phyloP scores from a whole-genome alignment of 2,888 invertebrate species.

The Caenorhabditis auriculariae region DNA sequence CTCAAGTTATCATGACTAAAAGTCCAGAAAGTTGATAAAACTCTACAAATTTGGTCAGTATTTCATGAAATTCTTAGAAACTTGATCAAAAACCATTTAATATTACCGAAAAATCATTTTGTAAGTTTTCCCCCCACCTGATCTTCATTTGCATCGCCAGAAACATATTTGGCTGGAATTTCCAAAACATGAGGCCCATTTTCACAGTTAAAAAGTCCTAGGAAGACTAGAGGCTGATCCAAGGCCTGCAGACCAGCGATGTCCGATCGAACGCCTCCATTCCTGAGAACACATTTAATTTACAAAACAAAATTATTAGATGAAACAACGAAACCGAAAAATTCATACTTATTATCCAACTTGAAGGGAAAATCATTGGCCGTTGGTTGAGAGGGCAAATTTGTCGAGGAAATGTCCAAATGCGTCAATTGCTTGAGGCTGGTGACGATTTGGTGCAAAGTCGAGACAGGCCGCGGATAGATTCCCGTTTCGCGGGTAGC shows the following conservation, averaged over 20 bases:
- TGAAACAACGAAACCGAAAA: no score
- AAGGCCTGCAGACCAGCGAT: constrained; percentile 84
- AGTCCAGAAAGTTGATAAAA: no score
- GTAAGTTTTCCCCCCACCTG: constrained; percentile 28
- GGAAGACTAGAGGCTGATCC: constrained; percentile 79
- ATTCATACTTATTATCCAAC: constrained; percentile 2
- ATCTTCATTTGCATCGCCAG: constrained; percentile 48
- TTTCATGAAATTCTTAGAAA: no score
- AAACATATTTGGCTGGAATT: constrained; percentile 75
- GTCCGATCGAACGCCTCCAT: constrained; percentile 68
- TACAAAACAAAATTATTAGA: no score
- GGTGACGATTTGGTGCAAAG: constrained; percentile 75
- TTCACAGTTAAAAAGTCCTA: constrained; percentile 88
- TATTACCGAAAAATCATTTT: background rate
- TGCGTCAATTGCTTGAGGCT: constrained; percentile 78
- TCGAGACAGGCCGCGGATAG: constrained; percentile 77
- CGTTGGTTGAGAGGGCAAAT: constrained; percentile 77
- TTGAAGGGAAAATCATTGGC: constrained; percentile 67
- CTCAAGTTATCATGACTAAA: no score
- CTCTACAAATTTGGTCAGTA: no score
- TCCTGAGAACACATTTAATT: no score
- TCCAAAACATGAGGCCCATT: constrained; percentile 86
- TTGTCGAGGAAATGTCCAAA: constrained; percentile 92
- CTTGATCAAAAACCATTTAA: constrained; percentile 6
- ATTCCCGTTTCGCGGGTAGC: constrained; percentile 72